A percentile compares a stretch with the other conserved stretches of the same genome.
These are phyloP conservation scores for Pseudochromis fuscus DNA, from an alignment of 2,797 vertebrate species.

Conservation along the genomic window DNA sequence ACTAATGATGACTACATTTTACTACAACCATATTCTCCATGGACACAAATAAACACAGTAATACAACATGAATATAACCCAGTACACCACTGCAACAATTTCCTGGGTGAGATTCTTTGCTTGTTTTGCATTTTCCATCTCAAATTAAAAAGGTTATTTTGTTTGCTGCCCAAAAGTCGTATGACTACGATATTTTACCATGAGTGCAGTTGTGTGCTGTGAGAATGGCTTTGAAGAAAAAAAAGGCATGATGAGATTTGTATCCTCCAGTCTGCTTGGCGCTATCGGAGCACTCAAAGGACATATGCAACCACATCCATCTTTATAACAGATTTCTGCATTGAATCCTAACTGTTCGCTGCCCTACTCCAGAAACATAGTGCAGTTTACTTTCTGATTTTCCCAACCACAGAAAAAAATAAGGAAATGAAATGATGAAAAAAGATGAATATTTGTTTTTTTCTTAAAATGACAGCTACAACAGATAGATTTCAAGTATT, in stretches of 20 bases:
- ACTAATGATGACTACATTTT: slow-evolving; percentile 35
- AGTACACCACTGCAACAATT: slow-evolving; percentile 3
- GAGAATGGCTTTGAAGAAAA: slow-evolving; percentile 27
- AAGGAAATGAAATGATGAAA: neutral
- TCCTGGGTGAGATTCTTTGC: neutral
- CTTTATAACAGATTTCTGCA: slow-evolving; percentile 46
- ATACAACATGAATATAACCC: slow-evolving; percentile 24
- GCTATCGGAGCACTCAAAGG: slow-evolving; percentile 21
- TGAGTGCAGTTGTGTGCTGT: slow-evolving; percentile 18
- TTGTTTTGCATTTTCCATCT: neutral
- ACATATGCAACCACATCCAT: slow-evolving; percentile 41
- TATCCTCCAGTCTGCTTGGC: slow-evolving; percentile 28
- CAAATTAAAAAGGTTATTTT: slow-evolving; percentile 32
- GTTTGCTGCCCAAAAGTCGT: slow-evolving; percentile 7
- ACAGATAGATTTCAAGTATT: too few relatives aligned
- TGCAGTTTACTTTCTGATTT: neutral
- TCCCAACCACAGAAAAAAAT: neutral
- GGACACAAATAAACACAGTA: slow-evolving; percentile 34
- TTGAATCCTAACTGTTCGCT: neutral
- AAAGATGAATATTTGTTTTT: too few relatives aligned
- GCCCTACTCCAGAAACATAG: neutral
- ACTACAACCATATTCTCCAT: slow-evolving; percentile 12
- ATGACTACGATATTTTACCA: slow-evolving; percentile 9
- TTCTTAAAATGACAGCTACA: too few relatives aligned
- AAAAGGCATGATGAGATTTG: slow-evolving; percentile 35